phyloP scores from a whole-genome alignment of 1,140 invertebrate species.

The Amphibalanus amphitrite region DNA sequence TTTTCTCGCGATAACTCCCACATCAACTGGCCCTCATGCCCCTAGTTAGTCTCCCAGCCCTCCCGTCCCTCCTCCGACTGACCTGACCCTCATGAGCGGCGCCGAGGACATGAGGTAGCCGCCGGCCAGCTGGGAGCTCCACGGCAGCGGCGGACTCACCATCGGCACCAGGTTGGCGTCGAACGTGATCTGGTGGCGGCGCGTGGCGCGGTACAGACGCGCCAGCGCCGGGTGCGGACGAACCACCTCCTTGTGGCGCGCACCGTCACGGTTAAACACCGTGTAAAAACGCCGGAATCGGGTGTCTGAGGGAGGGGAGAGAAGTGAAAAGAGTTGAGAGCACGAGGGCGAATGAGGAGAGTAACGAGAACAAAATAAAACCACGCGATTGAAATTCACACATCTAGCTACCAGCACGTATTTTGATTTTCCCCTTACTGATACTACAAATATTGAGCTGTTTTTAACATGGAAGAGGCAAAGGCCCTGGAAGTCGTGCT shows the following conservation, averaged over 20 bases:
- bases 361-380: too few relatives aligned
- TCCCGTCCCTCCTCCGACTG: conserved; percentile 14
- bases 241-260: conserved; percentile 49
- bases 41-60: not conserved
- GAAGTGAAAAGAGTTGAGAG: not conserved
- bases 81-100: conserved; percentile 37
- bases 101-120: conserved; percentile 55
- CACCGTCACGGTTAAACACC: conserved; percentile 26
- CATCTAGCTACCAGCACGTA: too few relatives aligned
- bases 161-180: conserved; percentile 50
- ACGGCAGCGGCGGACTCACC: conserved; percentile 62
- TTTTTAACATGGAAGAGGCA: too few relatives aligned
- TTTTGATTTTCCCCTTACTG: too few relatives aligned
- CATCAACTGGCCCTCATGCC: not conserved
- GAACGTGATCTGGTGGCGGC: conserved; percentile 32
- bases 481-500: too few relatives aligned
- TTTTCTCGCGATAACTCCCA: not conserved
- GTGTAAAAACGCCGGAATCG: conserved; percentile 10
- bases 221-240: conserved; percentile 62
- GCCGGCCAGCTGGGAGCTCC: conserved; percentile 43
- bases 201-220: conserved; percentile 44
- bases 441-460: too few relatives aligned
- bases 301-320: conserved; percentile 1
- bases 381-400: too few relatives aligned
- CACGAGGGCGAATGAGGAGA: not conserved